Evolutionary conservation across 2,797 vertebrate species (phyloP), one percentile per base, ranked within the genome.

Genomic region (Danio aesculapii): DNA sequence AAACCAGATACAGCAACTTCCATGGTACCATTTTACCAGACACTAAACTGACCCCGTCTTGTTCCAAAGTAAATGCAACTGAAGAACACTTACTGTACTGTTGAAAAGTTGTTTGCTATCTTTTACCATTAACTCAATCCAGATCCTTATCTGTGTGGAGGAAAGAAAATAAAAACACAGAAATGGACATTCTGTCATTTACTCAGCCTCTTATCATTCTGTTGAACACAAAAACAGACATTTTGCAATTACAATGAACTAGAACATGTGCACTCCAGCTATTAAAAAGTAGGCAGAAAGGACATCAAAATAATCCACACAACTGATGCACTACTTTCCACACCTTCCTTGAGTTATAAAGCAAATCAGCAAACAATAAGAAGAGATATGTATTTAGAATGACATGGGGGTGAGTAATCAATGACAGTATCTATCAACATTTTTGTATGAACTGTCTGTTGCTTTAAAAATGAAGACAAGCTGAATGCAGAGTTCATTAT

Each of bases 401-500:
- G 14, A 53, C 9, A 53, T 7, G 14, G 39, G 47, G 13, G 21
- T 16, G 5, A 52, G 2, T 30, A 69, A 69, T 39, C 39, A 8
- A n/a, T 52, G 14, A 53, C 67, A 41, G 13, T 39, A 39, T 52
- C 8, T 39, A 16, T 30, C 30, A 1, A 30, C 5, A 52, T 41
- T 16, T 41, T 3, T 1, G 14, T 13, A 47, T 39, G 21, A 69
- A 52, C 49, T 11, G n/a, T 44, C 16, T 30, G 30, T 30, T 3
- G 30, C 43, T 49, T 21, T 44, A 71, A 71, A 70, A 50, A 52
- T 21, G 66, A 69, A 14, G 41, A 67, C 44, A 9, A 67, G 49
- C 39, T 6, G 17, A 59, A 53, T 10, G 44, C 39, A 21, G 46
- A 59, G 76, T 70, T 71, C 67, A 66, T 73, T 73, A 80, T 66